Percentiles rank a stretch among this genome's conserved stretches.
Conservation (phyloP, 37 sponge, comb jelly and placozoan species). For the Axinella damicornis region DNA sequence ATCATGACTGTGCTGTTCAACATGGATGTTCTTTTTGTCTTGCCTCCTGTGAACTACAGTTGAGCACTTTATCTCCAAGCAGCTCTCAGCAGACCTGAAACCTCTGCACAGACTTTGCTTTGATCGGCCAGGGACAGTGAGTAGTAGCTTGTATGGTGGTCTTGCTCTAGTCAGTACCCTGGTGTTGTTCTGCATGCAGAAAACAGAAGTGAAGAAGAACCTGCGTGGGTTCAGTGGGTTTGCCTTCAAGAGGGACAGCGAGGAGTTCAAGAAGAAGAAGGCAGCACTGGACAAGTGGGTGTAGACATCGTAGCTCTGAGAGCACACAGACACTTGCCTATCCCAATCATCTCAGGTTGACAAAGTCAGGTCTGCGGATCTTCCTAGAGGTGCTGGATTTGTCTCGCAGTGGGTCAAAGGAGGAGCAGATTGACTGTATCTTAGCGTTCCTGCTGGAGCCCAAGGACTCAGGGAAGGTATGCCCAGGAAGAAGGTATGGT, state of each 20-base stretch:
- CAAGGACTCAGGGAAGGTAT: slow-evolving; percentile 7
- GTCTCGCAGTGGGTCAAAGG: slow-evolving; percentile 19
- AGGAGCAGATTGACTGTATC: slow-evolving; percentile 46
- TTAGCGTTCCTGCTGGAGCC: slow-evolving; percentile 56
- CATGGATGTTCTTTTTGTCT: no score
- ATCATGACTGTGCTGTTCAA: no score
- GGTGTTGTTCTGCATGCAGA: slow-evolving; percentile 12
- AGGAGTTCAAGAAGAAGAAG: slow-evolving; percentile 18
- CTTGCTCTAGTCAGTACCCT: not conserved
- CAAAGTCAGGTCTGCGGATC: not conserved
- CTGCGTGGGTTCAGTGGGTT: slow-evolving; percentile 52
- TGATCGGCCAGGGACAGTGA: slow-evolving; percentile 45
- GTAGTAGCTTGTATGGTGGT: not conserved
- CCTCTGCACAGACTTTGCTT: slow-evolving; percentile 50
- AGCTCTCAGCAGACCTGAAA: slow-evolving; percentile 30
- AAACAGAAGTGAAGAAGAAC: slow-evolving; percentile 38
- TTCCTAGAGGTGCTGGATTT: slow-evolving; percentile 18
- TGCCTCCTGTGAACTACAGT: no score
- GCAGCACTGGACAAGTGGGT: slow-evolving; percentile 35
- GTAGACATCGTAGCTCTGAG: not conserved
- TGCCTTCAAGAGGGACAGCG: slow-evolving; percentile 29
- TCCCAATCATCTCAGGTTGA: no score
- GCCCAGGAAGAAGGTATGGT: no score
- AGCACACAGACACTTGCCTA: no score
- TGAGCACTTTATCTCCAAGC: slow-evolving; percentile 11